phyloP scores from a whole-genome alignment of 2,113 vertebrate genomes.

The Silurus asotus region DNA sequence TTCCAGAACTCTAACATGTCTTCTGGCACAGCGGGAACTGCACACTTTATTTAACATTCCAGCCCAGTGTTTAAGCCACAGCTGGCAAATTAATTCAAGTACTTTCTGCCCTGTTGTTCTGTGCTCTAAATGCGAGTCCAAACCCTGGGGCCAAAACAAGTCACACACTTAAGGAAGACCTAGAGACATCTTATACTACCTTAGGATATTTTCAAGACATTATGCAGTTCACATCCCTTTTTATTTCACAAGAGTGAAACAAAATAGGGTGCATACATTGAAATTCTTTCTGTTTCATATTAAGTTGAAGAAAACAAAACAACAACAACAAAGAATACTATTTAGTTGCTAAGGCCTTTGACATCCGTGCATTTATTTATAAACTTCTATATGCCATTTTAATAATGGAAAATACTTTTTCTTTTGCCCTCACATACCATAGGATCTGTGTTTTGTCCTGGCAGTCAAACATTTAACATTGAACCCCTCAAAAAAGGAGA shows the following conservation, averaged over 20 bases:
- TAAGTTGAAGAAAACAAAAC: background rate
- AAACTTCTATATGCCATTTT: background rate
- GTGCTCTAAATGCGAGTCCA: background rate
- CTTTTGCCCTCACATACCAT: background rate
- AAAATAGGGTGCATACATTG: background rate
- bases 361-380: background rate
- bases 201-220: background rate
- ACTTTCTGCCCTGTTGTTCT: slow-evolving; percentile 31
- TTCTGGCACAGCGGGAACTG: slow-evolving; percentile 32
- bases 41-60: slow-evolving; percentile 39
- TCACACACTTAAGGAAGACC: background rate
- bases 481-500: background rate
- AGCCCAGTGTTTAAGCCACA: slow-evolving; percentile 26
- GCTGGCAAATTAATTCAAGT: slow-evolving; percentile 52
- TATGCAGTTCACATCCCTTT: background rate
- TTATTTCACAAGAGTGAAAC: background rate
- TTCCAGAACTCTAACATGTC: slow-evolving; percentile 12
- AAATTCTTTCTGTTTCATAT: background rate
- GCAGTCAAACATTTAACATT: slow-evolving; percentile 9
- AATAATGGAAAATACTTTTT: slow-evolving; percentile 30
- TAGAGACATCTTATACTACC: background rate
- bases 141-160: slow-evolving; percentile 42
- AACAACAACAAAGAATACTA: background rate
- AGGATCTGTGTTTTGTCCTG: background rate
- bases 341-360: background rate